These are phyloP conservation scores for Betta splendens DNA, from an alignment of 2,797 vertebrate species.

Conservation along the genomic window DNA sequence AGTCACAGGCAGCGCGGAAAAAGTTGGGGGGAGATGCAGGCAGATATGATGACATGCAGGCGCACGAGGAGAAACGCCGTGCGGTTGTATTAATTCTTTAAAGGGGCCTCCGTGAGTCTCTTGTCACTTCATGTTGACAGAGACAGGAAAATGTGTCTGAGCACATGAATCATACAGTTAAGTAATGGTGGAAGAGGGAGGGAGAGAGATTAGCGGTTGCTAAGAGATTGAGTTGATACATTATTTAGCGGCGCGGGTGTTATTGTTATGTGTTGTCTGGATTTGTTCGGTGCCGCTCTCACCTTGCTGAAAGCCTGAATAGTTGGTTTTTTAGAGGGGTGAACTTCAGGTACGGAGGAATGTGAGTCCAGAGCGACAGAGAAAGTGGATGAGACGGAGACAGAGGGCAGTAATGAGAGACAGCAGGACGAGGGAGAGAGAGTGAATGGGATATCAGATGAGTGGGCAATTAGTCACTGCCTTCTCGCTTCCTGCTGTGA, in stretches of 20 bases:
- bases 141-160: constrained; percentile 59
- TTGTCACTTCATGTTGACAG: constrained; percentile 59
- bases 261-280: constrained; percentile 23
- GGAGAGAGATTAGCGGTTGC: constrained; percentile 25
- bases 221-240: constrained; percentile 50
- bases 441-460: constrained; percentile 71
- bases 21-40: constrained; percentile 34
- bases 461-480: constrained; percentile 74
- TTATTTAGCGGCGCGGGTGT: constrained; percentile 42
- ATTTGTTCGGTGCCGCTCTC: constrained; percentile 26
- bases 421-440: constrained; percentile 29
- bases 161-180: constrained; percentile 50
- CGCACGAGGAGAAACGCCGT: constrained; percentile 25
- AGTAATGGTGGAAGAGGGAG: constrained; percentile 13
- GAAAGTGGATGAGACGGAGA: constrained; percentile 25
- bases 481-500: constrained; percentile 73
- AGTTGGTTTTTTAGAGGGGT: constrained; percentile 19
- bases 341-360: neutral
- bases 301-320: constrained; percentile 22
- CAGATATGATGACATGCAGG: constrained; percentile 29
- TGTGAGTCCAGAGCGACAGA: neutral
- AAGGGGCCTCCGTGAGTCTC: constrained; percentile 40
- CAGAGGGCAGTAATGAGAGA: constrained; percentile 15
- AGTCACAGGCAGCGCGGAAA: constrained; percentile 52
- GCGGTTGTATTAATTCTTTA: constrained; percentile 58